Evolutionary conservation across 2,113 vertebrate species (phyloP).

Genomic region (Taxidea taxus): DNA sequence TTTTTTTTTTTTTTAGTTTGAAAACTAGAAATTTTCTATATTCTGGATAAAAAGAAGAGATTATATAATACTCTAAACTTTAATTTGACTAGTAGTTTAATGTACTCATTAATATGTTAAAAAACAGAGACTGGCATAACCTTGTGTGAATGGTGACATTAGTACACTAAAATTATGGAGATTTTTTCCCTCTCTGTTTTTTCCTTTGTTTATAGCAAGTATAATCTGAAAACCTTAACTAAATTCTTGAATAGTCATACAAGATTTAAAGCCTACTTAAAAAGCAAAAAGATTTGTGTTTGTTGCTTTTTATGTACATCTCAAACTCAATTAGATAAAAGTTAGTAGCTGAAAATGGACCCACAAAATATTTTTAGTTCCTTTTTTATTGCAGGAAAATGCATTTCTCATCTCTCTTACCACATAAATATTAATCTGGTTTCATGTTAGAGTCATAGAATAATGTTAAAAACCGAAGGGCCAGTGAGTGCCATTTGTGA

Average conservation of each 20-base stretch:
- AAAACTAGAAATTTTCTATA: not conserved
- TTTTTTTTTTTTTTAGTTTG: too few species aligned
- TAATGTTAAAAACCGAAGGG: constrained; percentile 42
- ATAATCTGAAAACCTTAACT: constrained; percentile 59
- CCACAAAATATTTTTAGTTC: constrained; percentile 44
- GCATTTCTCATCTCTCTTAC: constrained; percentile 20
- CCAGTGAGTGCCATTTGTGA: constrained; percentile 47
- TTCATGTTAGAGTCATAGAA: constrained; percentile 57
- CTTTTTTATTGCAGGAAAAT: constrained; percentile 45
- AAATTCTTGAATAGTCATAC: constrained; percentile 52
- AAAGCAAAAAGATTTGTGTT: constrained; percentile 64
- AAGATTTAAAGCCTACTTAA: constrained; percentile 55
- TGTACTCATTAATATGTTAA: not conserved
- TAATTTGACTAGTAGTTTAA: constrained; percentile 48
- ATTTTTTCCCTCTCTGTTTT: constrained; percentile 49
- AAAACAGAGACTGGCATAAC: not conserved
- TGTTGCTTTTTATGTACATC: constrained; percentile 45
- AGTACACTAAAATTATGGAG: constrained; percentile 57
- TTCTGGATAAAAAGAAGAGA: not conserved
- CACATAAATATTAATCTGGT: constrained; percentile 70
- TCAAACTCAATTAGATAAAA: constrained; percentile 70
- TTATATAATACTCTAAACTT: constrained; percentile 53
- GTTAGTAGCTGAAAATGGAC: constrained; percentile 52
- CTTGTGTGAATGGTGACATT: constrained; percentile 53
- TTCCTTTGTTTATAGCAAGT: constrained; percentile 71